Base-by-base conservation (phyloP, 2,797 vertebrate genomes). In the Typhlichthys subterraneus region DNA sequence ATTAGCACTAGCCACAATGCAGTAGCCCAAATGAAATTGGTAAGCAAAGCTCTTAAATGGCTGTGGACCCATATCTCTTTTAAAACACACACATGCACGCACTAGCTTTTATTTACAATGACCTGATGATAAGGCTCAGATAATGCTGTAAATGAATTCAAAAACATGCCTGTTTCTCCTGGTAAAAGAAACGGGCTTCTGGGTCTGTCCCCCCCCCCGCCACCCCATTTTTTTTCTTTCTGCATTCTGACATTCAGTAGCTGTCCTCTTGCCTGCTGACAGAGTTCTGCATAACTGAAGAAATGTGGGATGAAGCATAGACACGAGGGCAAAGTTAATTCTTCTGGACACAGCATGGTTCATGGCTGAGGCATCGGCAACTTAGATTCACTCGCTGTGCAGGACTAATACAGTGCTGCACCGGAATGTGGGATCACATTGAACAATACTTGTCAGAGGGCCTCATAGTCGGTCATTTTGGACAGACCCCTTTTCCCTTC, bases 11-110 rank as follows among this genome's bases (percentile, higher is more conserved):
- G 19, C 19, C 19, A 3, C 19, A 23, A 23, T 2, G 19, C 19
- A 23, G 19, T 23, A 23, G 19, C 19, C 2, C 2, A 23, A 23
- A 23, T 23, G 19, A 23, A 23, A 23, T 23, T 2, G 19, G 19
- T 23, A 2, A 23, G 19, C 48, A 51, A 67, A 75, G 65, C 69
- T 81, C 75, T 77, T 76, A 52, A 57, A 72, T 75, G 78, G 72
- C 69, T 47, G 9, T 19, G 72, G 56, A 59, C 81, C 73, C 66
- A 77, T 67, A 70, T 76, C 56, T 54, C 52, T 23, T 12, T 13
- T n/a, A 12, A 70, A 38, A 45, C n/a, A 2, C 59, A 15, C 47
- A 13, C 5, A 23, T 63, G 50, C 10, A 67, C 46, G 46, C 10
- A 67, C 46, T 59, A 50, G 52, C 49, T 77, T 59, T 12, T 29